phyloP scores from a whole-genome alignment of 64 coral and sea anemone genomes.

The Dendrophyllia cribrosa region DNA sequence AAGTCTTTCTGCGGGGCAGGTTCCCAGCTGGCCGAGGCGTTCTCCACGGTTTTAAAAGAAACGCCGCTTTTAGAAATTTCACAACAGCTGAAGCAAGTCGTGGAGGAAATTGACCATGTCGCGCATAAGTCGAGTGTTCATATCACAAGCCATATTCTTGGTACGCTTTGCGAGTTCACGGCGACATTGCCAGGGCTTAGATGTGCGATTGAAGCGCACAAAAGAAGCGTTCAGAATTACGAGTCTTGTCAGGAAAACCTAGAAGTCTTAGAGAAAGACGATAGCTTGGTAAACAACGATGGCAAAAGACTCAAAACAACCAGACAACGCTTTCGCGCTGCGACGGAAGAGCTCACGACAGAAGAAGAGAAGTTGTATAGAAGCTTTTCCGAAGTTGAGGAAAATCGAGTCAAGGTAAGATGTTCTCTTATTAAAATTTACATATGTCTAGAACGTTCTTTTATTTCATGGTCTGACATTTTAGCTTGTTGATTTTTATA shows the following conservation, averaged over 20 bases:
- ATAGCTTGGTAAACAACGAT: constrained; percentile 71
- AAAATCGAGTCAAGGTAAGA: constrained; percentile 94
- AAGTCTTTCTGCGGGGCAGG: constrained; percentile 94
- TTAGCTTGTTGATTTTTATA: background rate
- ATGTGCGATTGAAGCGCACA: constrained; percentile 95
- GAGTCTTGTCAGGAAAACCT: constrained; percentile 94
- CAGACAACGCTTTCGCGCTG: constrained; percentile 88
- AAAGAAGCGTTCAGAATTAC: constrained; percentile 90
- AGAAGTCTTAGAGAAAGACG: constrained; percentile 92
- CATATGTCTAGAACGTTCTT: constrained; percentile 7
- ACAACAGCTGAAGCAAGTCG: constrained; percentile 96
- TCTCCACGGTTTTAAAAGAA: constrained; percentile 92
- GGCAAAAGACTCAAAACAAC: constrained; percentile 81
- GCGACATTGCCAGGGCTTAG: constrained; percentile 94
- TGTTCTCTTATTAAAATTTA: constrained; percentile 25
- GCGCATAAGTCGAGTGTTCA: constrained; percentile 94
- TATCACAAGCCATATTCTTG: constrained; percentile 89
- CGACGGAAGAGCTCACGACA: constrained; percentile 82
- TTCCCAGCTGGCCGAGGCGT: constrained; percentile 91
- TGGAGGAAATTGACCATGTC: constrained; percentile 94
- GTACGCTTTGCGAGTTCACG: constrained; percentile 93
- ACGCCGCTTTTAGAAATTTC: constrained; percentile 95
- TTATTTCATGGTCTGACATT: constrained; percentile 1
- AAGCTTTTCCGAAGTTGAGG: constrained; percentile 93
- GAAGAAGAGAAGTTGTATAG: constrained; percentile 90